Base-by-base conservation (phyloP, 2,113 vertebrate genomes). In the Dendropsophus ebraccatus region DNA sequence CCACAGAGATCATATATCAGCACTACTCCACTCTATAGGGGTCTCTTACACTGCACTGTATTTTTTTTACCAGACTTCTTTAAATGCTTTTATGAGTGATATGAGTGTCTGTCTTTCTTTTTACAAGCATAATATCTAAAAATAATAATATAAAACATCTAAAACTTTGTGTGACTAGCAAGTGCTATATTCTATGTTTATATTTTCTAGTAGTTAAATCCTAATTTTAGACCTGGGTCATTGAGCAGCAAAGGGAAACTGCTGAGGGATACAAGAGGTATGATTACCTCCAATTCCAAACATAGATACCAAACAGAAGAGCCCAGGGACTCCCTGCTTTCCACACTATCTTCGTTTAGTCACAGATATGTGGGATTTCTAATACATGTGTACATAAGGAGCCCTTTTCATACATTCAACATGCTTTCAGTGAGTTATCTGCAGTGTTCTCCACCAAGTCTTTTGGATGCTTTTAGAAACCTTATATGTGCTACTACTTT, bases 171-270 rank as follows among this genome's bases (percentile, higher is more conserved):
- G 37, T 49, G 45, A 10, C 32, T 2, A 10, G 45, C n/a, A 3
- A 67, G 25, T 70, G 60, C 9, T n/a, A 28, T 45, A 32, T 74
- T 21, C 21, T 12, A 70, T 60, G 84, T 86, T 81, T 80, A 23
- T 86, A 45, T 86, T 32, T 60, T 50, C 62, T 80, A 23, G 65
- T 79, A 45, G 62, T 60, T 52, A 37, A 23, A 54, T 21, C 28
- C 74, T 79, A 85, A 85, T 52, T 78, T 78, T 85, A 85, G 75
- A 77, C 47, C n/a, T 6, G 30, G 72, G 52, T 35, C 83, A 77
- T 32, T 30, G 58, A 30, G 25, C 37, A 84, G 37, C 7, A 84
- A 19, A 73, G 74, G 75, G 11, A 85, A 85, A 78, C 45, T 85
- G 72, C 83, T 65, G 56, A 85, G 56, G 30, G 41, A 50, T 62